Percentiles rank a stretch among this genome's conserved stretches.
These are phyloP conservation scores for Phalera bucephala DNA, from an alignment of 2,888 invertebrate genomes.

Conservation along the genomic window DNA sequence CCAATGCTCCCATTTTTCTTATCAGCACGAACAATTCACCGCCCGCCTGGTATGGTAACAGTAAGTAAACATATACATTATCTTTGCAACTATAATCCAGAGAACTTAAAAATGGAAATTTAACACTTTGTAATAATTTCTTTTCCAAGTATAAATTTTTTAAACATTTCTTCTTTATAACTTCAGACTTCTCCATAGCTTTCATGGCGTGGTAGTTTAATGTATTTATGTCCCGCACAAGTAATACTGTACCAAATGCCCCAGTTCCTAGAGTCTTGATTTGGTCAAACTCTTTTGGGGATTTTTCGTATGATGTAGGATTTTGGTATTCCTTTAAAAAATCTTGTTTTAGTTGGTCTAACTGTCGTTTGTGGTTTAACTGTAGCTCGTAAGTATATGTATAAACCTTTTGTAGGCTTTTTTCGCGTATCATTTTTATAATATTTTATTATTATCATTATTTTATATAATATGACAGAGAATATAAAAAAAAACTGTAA, in stretches of 20 bases:
- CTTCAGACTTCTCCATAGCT: conserved; percentile 90
- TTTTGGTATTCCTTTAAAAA: conserved; percentile 40
- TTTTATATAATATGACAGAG: neutral
- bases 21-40: conserved; percentile 92
- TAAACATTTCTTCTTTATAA: conserved; percentile 92
- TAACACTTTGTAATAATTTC: conserved; percentile 90
- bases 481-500: neutral
- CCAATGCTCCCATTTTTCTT: conserved; percentile 81
- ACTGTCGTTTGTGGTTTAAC: conserved; percentile 44
- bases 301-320: conserved; percentile 31
- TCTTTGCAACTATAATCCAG: conserved; percentile 92
- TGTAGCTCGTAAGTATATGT: conserved; percentile 45
- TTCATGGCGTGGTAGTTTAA: conserved; percentile 91
- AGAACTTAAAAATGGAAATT: conserved; percentile 92
- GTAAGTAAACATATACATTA: conserved; percentile 90
- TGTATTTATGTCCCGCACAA: conserved; percentile 84
- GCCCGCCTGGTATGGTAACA: conserved; percentile 91
- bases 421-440: conserved; percentile 40
- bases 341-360: conserved; percentile 56
- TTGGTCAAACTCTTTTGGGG: conserved; percentile 86
- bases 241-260: conserved; percentile 92
- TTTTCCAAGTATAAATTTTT: conserved; percentile 93
- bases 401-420: conserved; percentile 26
- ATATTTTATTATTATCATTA: conserved; percentile 1
- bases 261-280: conserved; percentile 91